A percentile compares a stretch with the other conserved stretches of the same genome.
These are phyloP conservation scores for Gandaritis pyraliata DNA, from an alignment of 2,888 invertebrate genomes.

Conservation along the genomic window DNA sequence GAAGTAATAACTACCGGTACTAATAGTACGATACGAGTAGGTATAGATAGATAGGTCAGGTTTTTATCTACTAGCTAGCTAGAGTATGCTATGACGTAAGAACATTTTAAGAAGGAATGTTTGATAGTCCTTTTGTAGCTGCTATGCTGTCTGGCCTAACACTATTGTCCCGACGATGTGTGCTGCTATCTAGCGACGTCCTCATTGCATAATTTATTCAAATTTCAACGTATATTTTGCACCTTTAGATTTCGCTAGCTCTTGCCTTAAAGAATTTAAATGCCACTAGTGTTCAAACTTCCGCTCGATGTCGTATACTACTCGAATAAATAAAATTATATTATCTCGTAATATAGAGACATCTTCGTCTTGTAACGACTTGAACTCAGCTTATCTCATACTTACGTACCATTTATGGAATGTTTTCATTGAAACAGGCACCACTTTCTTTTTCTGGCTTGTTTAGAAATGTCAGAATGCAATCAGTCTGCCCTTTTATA, in stretches of 20 bases:
- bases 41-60: no score
- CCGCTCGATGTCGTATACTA: constrained; percentile 21
- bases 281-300: constrained; percentile 16
- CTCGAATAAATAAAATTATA: constrained; percentile 27
- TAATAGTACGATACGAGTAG: no score
- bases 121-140: constrained; percentile 1
- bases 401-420: constrained; percentile 29
- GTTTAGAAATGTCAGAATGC: constrained; percentile 33
- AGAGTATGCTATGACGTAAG: no score
- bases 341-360: not conserved
- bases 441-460: constrained; percentile 36
- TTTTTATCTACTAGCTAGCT: no score
- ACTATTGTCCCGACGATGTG: constrained; percentile 8
- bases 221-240: constrained; percentile 19
- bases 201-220: constrained; percentile 21
- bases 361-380: constrained; percentile 30
- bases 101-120: not conserved
- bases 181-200: constrained; percentile 8
- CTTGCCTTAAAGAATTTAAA: constrained; percentile 19
- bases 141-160: not conserved
- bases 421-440: constrained; percentile 37
- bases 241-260: constrained; percentile 19
- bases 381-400: constrained; percentile 32
- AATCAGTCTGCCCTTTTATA: constrained; percentile 29
- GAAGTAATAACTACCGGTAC: no score